Evolutionary conservation across 2,113 vertebrate species (phyloP), one percentile per base, ranked within the genome.

Genomic region (Helogale parvula): DNA sequence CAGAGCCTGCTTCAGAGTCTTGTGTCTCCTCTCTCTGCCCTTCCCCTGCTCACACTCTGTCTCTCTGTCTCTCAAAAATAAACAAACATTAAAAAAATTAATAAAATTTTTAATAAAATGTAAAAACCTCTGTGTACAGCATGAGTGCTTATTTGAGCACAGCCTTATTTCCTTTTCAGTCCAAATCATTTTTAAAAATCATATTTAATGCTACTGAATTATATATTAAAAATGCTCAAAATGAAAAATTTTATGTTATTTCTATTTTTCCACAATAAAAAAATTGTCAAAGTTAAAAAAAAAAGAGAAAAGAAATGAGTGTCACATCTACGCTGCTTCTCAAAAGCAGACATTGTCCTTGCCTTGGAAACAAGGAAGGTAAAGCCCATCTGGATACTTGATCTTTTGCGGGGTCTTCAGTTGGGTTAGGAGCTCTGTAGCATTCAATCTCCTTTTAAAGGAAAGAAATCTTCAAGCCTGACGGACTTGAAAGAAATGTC

Each of bases 81-180:
- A 60, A 8, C 23, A 23, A 60, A 60, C 5, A 60, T 23, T 8
- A 1, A 21, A 60, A 60, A 60, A 60, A 60, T 57, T 60, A 57
- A 57, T 57, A 19, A 25, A 83, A 96, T 13, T 50, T 50, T 50
- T 13, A 65, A n/a, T 45, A n/a, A 92, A 93, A 83, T 96, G 12
- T 45, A 45, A 76, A 76, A 76, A 68, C 68, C 69, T 68, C 23
- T 27, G 23, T 3, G 41, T 71, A 33, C 15, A 94, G 47, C 23
- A 57, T 35, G 72, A 95, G 47, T 5, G 15, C 41, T 88, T 93
- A 95, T 65, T 93, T 50, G 96, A 68, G 19, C 52, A 83, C 1
- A 92, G 87, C 38, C 33, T 94, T 89, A 66, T 96, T 98, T 94
- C 54, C 69, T 69, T 96, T 97, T 96, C 74, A 85, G 80, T 50